Percentiles rank a stretch among this genome's conserved stretches.
Conservation (phyloP, 2,797 vertebrate species). For the Pampus argenteus region DNA sequence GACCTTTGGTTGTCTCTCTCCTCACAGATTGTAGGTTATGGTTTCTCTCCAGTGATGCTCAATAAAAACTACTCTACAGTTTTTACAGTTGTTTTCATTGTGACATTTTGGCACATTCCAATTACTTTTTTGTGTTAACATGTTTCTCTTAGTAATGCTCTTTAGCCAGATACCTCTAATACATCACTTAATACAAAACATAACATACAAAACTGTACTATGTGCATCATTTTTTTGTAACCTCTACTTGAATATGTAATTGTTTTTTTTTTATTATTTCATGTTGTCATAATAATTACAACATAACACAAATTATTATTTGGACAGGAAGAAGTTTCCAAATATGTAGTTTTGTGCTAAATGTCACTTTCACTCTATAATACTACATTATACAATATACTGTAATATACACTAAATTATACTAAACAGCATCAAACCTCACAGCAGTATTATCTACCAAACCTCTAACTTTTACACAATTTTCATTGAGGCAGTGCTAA, state of each 20-base stretch:
- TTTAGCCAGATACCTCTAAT: slow-evolving; percentile 15
- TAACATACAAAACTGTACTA: not conserved
- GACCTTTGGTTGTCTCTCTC: slow-evolving; percentile 46
- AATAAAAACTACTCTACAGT: slow-evolving; percentile 16
- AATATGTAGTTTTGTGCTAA: not conserved
- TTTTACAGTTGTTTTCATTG: not conserved
- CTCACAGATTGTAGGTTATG: slow-evolving; percentile 25
- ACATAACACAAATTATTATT: no score
- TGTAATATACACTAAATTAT: not conserved
- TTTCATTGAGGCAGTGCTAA: not conserved
- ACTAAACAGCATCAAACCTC: not conserved
- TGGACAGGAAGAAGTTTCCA: not conserved
- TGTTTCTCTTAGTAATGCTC: not conserved
- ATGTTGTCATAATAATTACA: not conserved
- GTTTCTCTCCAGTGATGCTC: slow-evolving; percentile 40
- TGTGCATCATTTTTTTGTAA: not conserved
- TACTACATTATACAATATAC: not conserved
- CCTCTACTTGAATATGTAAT: not conserved
- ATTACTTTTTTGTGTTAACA: not conserved
- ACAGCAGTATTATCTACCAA: not conserved
- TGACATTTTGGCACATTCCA: slow-evolving; percentile 38
- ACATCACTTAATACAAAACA: not conserved
- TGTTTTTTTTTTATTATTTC: not conserved
- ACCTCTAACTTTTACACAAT: not conserved
- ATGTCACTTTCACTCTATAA: not conserved